phyloP scores from a whole-genome alignment of 1,140 invertebrate species.

The Camponotus floridanus region DNA sequence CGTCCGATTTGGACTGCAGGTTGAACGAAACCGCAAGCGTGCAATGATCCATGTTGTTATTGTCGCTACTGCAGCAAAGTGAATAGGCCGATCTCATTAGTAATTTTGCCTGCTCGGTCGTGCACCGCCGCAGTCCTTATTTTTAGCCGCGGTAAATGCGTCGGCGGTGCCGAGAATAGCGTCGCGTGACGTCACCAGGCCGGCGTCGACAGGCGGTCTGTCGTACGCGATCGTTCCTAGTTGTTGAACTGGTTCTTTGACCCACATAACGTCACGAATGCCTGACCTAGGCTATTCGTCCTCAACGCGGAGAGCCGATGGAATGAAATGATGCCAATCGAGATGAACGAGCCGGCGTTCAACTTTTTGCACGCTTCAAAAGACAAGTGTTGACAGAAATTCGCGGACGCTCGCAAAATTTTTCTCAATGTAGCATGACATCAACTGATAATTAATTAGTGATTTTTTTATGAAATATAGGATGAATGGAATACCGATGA shows the following conservation, averaged over 20 bases:
- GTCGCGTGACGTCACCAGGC: constrained; percentile 79
- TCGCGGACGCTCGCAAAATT: not conserved
- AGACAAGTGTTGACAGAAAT: not conserved
- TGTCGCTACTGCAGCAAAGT: constrained; percentile 33
- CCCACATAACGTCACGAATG: constrained; percentile 76
- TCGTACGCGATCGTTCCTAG: constrained; percentile 79
- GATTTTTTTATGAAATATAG: not conserved
- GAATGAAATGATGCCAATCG: constrained; percentile 42
- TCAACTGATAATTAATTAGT: not conserved
- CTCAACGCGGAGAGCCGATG: constrained; percentile 6
- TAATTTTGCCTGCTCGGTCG: constrained; percentile 68
- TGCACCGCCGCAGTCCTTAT: constrained; percentile 72
- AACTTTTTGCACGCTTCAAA: not conserved
- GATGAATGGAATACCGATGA: too few species aligned
- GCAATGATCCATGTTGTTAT: constrained; percentile 34
- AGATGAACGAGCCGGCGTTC: not conserved
- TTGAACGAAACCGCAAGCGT: constrained; percentile 28
- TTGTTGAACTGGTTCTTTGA: constrained; percentile 82
- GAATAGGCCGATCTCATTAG: constrained; percentile 49
- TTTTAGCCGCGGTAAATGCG: constrained; percentile 75
- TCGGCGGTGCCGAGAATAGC: constrained; percentile 78
- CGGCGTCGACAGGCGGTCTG: constrained; percentile 78
- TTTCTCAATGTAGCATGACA: not conserved
- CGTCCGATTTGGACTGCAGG: not conserved
- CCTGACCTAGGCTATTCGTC: constrained; percentile 57